A percentile compares a stretch with the other conserved stretches of the same genome.
Evolutionary conservation across 2,113 vertebrate genomes (phyloP).

Genomic region (Periophthalmodon schlosseri): DNA sequence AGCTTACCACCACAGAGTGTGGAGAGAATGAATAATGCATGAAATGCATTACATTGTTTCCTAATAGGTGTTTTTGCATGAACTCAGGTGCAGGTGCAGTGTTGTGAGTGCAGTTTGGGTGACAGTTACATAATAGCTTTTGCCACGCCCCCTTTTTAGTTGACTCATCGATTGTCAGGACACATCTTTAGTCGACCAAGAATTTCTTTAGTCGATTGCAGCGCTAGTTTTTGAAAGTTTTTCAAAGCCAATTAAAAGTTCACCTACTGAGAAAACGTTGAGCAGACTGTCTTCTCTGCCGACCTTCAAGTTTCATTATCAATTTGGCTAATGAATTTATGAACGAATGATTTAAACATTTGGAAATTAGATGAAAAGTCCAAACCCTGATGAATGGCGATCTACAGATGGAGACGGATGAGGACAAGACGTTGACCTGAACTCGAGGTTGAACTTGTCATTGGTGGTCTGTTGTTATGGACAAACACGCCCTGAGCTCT

Average conservation of each 20-base stretch:
- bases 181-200: no score
- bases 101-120: no score
- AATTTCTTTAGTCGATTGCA: no score
- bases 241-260: neutral
- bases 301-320: neutral
- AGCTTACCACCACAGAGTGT: no score
- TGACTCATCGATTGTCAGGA: no score
- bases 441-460: neutral
- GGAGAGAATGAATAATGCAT: no score
- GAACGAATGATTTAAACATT: neutral
- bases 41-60: no score
- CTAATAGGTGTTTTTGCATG: no score
- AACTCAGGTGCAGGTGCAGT: no score
- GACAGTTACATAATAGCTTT: no score
- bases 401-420: neutral
- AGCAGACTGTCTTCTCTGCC: neutral
- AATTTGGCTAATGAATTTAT: conserved; percentile 1
- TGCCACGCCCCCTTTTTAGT: no score
- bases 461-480: neutral
- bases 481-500: conserved; percentile 10
- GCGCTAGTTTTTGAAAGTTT: neutral
- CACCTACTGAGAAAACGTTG: neutral
- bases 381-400: neutral
- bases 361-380: neutral
- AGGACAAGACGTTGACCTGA: neutral